Percentiles rank a stretch among this genome's conserved stretches.
These are phyloP conservation scores for Catostomus latipinnis DNA, from an alignment of 2,797 vertebrate genomes.

Conservation along the genomic window DNA sequence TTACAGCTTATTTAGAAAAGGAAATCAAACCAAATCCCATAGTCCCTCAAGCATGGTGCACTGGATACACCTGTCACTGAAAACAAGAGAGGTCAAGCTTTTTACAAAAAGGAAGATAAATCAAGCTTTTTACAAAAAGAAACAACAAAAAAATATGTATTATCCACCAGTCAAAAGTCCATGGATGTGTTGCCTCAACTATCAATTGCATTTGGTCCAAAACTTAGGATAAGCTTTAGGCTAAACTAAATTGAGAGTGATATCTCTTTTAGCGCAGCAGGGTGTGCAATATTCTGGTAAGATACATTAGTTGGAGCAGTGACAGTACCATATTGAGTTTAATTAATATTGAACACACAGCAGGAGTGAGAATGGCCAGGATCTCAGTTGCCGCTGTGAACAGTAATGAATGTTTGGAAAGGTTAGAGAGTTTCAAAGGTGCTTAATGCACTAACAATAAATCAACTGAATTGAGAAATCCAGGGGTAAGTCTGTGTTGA, in stretches of 20 bases:
- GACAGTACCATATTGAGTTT: constrained; percentile 50
- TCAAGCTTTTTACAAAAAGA: no score
- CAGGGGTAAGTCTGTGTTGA: not conserved
- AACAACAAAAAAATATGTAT: no score
- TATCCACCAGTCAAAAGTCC: no score
- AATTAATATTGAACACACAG: constrained; percentile 56
- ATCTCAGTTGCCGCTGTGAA: constrained; percentile 20
- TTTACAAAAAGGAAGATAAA: no score
- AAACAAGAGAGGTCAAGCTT: not conserved
- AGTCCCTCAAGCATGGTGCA: not conserved
- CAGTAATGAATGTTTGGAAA: constrained; percentile 37
- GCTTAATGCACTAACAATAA: constrained; percentile 8
- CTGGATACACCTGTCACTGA: not conserved
- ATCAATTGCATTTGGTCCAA: not conserved
- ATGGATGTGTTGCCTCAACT: no score
- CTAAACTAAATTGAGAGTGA: not conserved
- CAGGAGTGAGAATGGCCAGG: constrained; percentile 38
- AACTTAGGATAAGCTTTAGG: not conserved
- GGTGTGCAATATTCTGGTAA: not conserved
- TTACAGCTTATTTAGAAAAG: constrained; percentile 7
- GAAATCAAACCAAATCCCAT: constrained; percentile 17
- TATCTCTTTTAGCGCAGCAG: constrained; percentile 26
- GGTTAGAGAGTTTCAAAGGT: constrained; percentile 40
- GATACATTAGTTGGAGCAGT: constrained; percentile 13
- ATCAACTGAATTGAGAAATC: constrained; percentile 15